Evolutionary conservation across 2,888 invertebrate species (phyloP).

Genomic region (Drosophila nigritarsus): DNA sequence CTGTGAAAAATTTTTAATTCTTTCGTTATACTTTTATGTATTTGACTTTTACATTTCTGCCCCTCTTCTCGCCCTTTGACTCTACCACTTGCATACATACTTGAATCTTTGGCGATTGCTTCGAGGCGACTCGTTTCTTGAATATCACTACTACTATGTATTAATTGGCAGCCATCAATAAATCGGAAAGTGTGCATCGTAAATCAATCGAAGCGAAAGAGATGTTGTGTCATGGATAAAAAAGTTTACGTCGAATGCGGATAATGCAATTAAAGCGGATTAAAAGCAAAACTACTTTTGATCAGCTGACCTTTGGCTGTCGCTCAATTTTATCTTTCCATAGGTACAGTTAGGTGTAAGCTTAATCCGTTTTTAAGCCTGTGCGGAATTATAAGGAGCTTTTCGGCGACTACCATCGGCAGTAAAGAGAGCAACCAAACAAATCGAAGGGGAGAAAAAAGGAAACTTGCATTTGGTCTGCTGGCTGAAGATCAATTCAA

Average conservation of each 20-base stretch:
- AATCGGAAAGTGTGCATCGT: slow-evolving; percentile 66
- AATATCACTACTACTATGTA: slow-evolving; percentile 65
- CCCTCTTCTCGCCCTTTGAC: slow-evolving; percentile 24
- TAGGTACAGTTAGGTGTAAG: background rate
- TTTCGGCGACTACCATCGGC: background rate
- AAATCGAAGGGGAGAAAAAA: background rate
- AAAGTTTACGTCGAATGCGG: background rate
- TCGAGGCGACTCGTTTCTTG: slow-evolving; percentile 34
- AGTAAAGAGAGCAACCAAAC: background rate
- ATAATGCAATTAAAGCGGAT: background rate
- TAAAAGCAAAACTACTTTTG: background rate
- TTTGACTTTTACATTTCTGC: slow-evolving; percentile 70
- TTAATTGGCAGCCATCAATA: slow-evolving; percentile 68
- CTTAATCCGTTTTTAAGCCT: too few relatives aligned
- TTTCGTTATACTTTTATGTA: slow-evolving; percentile 69
- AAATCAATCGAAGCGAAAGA: slow-evolving; percentile 67
- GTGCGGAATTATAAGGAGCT: background rate
- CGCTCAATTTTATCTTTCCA: background rate
- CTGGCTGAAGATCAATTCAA: background rate
- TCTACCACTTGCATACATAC: slow-evolving; percentile 42
- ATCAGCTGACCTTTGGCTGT: background rate
- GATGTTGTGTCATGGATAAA: background rate
- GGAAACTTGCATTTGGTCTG: background rate
- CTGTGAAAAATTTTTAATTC: slow-evolving; percentile 81
- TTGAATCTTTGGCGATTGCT: slow-evolving; percentile 58